These are phyloP conservation scores for Passer montanus DNA, from an alignment of 2,113 vertebrate species.

Conservation along the genomic window DNA sequence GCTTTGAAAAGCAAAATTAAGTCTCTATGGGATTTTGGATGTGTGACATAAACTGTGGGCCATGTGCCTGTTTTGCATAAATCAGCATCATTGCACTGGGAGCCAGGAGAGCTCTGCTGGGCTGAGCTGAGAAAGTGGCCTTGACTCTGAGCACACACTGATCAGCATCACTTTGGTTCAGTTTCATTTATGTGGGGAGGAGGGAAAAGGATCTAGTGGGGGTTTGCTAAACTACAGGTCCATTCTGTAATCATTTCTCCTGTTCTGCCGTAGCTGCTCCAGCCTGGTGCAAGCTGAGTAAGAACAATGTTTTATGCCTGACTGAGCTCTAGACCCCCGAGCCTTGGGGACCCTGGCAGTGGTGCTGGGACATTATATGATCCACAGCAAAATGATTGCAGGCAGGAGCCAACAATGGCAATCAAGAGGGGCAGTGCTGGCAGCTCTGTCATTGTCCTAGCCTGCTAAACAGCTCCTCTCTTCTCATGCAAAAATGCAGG, in stretches of 20 bases:
- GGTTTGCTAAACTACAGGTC: background rate
- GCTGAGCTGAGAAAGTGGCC: background rate
- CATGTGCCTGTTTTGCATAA: background rate
- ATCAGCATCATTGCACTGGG: background rate
- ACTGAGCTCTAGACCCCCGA: background rate
- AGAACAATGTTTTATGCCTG: background rate
- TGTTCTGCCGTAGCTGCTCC: background rate
- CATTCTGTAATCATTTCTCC: background rate
- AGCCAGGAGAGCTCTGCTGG: background rate
- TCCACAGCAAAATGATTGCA: background rate
- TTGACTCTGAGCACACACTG: background rate
- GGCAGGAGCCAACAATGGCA: background rate
- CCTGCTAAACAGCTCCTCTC: background rate
- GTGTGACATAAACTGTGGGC: background rate
- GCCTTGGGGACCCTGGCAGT: background rate
- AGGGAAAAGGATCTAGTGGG: background rate
- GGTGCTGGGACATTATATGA: background rate
- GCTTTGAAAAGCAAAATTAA: conserved; percentile 27
- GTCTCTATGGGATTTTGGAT: background rate
- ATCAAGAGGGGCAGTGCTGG: background rate
- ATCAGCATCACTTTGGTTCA: background rate
- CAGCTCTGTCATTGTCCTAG: background rate
- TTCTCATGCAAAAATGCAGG: background rate
- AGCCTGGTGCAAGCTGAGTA: background rate
- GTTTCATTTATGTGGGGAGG: background rate